Conservation (phyloP, 1,140 invertebrate species). For the Philotrypesis tridentata region DNA sequence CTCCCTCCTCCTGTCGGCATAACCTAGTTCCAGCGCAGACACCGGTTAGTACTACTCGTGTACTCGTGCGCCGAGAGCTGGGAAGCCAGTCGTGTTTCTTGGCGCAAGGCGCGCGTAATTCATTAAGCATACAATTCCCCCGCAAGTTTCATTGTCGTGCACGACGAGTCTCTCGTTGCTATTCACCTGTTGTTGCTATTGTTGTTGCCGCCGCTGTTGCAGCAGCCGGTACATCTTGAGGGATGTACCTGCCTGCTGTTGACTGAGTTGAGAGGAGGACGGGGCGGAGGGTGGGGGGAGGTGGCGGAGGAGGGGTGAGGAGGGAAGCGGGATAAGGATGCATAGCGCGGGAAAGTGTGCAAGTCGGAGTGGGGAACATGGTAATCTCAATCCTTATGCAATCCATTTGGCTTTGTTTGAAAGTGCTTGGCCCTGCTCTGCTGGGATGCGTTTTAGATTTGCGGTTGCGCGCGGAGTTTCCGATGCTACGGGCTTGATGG, state of each 20-base stretch:
- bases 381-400: slow-evolving; percentile 16
- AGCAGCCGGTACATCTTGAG: slow-evolving; percentile 13
- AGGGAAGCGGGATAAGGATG: not conserved
- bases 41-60: not conserved
- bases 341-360: not conserved
- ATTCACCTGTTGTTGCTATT: slow-evolving; percentile 25
- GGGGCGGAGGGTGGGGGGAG: no score
- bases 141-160: slow-evolving; percentile 9
- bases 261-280: not conserved
- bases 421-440: not conserved
- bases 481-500: not conserved
- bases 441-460: not conserved
- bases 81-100: not conserved
- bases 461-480: not conserved
- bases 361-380: not conserved
- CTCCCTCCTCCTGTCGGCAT: not conserved
- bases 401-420: slow-evolving; percentile 22
- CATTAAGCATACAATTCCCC: slow-evolving; percentile 27
- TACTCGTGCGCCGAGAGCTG: not conserved
- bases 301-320: not conserved
- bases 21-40: no score
- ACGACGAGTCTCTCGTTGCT: not conserved
- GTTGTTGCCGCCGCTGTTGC: not conserved
- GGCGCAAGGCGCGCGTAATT: slow-evolving; percentile 6
- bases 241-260: slow-evolving; percentile 17